Base-by-base conservation (phyloP, 2,113 vertebrate genomes). In the Aplodontia rufa region DNA sequence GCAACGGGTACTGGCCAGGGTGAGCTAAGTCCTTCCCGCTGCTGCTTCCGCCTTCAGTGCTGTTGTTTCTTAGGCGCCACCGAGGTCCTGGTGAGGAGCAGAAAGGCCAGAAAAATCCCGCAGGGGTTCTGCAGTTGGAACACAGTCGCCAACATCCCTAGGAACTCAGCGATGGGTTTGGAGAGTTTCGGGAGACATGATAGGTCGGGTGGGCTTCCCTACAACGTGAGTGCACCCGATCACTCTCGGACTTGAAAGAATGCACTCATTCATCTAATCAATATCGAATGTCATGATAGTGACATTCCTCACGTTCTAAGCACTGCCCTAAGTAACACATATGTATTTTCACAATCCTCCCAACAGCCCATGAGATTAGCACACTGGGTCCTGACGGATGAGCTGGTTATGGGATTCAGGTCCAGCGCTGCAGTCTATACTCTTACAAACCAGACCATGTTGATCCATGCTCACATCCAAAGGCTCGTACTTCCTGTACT, bases 21-120 rank as follows among this genome's bases (percentile, higher is more conserved):
- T 8, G 28, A 35, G 2, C 20, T 32, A 51, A 14, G 4, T n/a
- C 20, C 8, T 4, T 1, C 14, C n/a, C 8, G 10, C 20, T 10
- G 5, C 16, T 22, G 13, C 69, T 28, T n/a, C n/a, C n/a, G 16
- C 24, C 12, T 19, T 58, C 40, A 6, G 60, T 58, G 47, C 6
- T 14, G n/a, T 8, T n/a, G 12, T 26, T 26, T 55, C 47, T 69
- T 40, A 22, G 40, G 1, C 40, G 19, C 26, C 8, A 0, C 42
- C 30, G 35, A 49, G 28, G 49, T 47, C 68, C 35, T 53, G 28
- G 53, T 3, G 20, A 26, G 10, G 19, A 22, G 9, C 26, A 20
- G 26, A 26, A 42, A 53, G 84, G 20, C 28, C 4, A 26, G 47
- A 64, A 30, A 55, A 17, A 14, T 37, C 4, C 62, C 1, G 60